A percentile compares a stretch with the other conserved stretches of the same genome.
phyloP scores from a whole-genome alignment of 2,113 vertebrate species.

The Ailuropoda melanoleuca region DNA sequence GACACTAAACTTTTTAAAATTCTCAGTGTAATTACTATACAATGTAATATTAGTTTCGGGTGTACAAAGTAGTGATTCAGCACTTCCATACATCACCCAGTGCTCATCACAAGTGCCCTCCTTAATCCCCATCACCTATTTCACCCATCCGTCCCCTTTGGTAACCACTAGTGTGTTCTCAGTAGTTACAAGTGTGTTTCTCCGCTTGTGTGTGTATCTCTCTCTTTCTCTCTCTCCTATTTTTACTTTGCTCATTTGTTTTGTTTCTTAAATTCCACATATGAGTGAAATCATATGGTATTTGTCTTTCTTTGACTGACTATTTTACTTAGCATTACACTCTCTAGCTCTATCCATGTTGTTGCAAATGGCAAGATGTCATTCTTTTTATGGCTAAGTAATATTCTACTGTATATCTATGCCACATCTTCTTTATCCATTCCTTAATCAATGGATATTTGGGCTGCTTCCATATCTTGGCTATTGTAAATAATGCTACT shows the following conservation, averaged over 20 bases:
- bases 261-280: neutral
- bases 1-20: neutral
- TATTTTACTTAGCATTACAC: neutral
- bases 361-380: neutral
- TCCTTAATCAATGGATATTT: neutral
- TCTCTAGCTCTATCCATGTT: neutral
- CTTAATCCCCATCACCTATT: neutral
- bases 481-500: neutral
- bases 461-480: neutral
- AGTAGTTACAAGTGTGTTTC: neutral
- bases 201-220: neutral
- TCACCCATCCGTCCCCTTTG: neutral
- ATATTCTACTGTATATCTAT: neutral
- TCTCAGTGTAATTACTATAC: neutral
- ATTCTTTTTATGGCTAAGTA: neutral
- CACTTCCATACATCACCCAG: neutral
- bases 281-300: neutral
- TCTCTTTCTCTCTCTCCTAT: neutral
- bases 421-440: neutral
- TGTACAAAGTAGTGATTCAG: neutral
- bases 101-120: neutral
- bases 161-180: neutral
- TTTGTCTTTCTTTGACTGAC: neutral
- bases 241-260: neutral
- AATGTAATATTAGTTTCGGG: neutral